Percentiles rank a stretch among this genome's conserved stretches.
phyloP scores from a whole-genome alignment of 2,113 vertebrate species.

The Zosterops hypoxanthus region DNA sequence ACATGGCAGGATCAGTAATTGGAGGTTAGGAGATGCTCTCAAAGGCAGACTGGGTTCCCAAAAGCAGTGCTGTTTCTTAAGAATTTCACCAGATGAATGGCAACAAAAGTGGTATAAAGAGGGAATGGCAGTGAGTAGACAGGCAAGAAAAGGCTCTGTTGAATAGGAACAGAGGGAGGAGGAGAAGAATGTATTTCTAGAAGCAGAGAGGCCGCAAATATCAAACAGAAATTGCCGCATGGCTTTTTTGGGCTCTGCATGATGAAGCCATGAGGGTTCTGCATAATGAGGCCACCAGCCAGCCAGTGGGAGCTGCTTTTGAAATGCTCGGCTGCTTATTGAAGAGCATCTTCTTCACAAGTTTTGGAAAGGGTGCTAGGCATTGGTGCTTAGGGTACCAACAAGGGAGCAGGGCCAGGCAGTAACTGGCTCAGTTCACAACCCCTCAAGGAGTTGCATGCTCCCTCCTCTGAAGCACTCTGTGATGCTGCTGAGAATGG shows the following conservation, averaged over 20 bases:
- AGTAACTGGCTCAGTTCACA: not conserved
- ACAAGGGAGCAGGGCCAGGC: not conserved
- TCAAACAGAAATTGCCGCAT: rapidly evolving
- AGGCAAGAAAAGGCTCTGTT: not conserved
- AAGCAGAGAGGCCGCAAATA: not conserved
- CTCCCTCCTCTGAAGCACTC: not conserved
- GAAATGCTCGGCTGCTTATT: not conserved
- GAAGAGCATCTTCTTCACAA: not conserved
- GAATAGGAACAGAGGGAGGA: not conserved
- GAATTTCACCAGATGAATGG: not conserved
- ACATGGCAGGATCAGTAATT: not conserved
- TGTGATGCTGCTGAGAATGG: not conserved
- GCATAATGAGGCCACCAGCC: not conserved
- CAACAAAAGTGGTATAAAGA: not conserved
- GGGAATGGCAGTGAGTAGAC: rapidly evolving
- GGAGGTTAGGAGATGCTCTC: not conserved
- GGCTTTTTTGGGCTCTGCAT: rapidly evolving
- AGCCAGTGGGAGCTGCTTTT: not conserved
- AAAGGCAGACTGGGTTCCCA: not conserved
- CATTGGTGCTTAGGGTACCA: not conserved
- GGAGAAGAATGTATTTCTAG: not conserved
- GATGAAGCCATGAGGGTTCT: not conserved
- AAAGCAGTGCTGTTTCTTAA: not conserved
- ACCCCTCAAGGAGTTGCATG: not conserved
- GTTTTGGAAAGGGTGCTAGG: not conserved